Percentiles rank a stretch among this genome's conserved stretches.
Evolutionary conservation across 2,113 vertebrate species (phyloP).

Genomic region (Ctenomys sociabilis): DNA sequence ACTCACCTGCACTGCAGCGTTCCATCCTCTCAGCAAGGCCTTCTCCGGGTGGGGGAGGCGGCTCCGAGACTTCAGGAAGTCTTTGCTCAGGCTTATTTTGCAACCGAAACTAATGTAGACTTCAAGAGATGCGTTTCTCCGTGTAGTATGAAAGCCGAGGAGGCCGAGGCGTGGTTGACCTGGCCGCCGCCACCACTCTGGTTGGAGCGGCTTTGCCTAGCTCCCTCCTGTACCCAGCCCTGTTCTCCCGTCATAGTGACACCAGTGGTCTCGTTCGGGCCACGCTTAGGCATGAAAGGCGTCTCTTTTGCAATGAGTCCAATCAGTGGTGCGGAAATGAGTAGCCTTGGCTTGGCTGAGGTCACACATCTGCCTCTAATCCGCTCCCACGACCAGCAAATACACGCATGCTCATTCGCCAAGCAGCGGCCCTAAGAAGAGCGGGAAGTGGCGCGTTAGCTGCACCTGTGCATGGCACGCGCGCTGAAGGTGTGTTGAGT

Average conservation of each 20-base stretch:
- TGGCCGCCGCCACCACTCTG: fast-evolving
- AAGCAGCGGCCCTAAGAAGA: neutral
- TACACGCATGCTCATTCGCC: neutral
- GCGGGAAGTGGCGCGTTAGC: neutral
- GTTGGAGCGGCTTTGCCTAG: fast-evolving
- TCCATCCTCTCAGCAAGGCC: neutral
- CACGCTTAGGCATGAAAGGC: neutral
- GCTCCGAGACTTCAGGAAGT: neutral
- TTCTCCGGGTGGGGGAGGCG: neutral
- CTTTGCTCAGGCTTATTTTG: neutral
- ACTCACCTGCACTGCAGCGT: fast-evolving
- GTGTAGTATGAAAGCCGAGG: too few relatives aligned
- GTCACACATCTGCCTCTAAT: neutral
- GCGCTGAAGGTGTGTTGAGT: neutral
- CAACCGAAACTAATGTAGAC: neutral
- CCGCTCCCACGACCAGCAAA: neutral
- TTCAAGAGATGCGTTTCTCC: neutral
- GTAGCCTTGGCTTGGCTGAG: neutral
- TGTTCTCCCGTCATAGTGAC: neutral
- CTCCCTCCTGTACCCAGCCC: neutral
- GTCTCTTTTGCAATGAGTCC: neutral
- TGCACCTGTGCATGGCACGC: too few relatives aligned
- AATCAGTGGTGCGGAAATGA: neutral
- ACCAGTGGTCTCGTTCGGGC: neutral
- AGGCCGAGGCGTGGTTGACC: neutral